These are phyloP conservation scores for Cossypha niveicapilla DNA, from an alignment of 2,797 vertebrate genomes.

Conservation along the genomic window DNA sequence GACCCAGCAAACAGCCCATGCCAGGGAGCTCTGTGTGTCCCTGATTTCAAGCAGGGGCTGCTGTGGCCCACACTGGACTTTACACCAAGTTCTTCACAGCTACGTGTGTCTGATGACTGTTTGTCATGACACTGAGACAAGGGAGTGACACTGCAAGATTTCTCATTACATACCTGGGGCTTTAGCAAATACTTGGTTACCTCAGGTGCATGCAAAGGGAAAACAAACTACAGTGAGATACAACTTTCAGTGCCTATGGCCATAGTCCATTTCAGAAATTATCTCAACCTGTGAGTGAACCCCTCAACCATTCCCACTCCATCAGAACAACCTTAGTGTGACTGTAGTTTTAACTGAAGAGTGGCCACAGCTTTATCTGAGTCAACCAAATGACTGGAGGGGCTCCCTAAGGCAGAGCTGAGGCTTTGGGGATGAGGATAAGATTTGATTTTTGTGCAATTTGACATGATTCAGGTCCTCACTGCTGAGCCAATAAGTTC, in stretches of 20 bases:
- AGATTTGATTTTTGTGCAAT: background rate
- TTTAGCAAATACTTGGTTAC: background rate
- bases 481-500: slow-evolving; percentile 14
- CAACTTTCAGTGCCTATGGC: background rate
- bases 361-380: background rate
- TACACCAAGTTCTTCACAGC: fast-evolving
- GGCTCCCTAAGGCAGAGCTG: background rate
- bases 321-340: background rate
- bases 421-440: background rate
- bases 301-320: background rate
- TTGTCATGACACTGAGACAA: background rate
- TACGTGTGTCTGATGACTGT: background rate
- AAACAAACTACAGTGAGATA: background rate
- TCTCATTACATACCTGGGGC: background rate
- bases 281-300: background rate
- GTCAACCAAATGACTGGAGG: background rate
- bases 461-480: background rate
- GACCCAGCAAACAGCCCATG: background rate
- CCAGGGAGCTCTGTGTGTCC: background rate
- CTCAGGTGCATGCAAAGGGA: background rate
- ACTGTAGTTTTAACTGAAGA: background rate
- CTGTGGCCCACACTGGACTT: background rate
- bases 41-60: background rate
- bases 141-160: background rate
- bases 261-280: background rate